phyloP scores from a whole-genome alignment of 2,888 invertebrate species.

The Rhamnusium bicolor region DNA sequence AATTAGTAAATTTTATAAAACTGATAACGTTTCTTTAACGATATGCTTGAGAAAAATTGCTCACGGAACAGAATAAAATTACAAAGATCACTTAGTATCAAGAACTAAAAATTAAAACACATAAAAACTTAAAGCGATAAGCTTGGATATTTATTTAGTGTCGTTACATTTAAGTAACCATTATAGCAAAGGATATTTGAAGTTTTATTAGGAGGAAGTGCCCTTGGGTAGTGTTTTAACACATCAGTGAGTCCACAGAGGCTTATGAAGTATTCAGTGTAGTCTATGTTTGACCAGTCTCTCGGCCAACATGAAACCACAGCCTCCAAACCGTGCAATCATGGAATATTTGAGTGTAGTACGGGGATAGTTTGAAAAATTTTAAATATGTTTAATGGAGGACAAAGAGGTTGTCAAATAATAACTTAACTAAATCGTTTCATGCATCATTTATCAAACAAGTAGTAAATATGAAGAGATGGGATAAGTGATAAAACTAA shows the following conservation, averaged over 20 bases:
- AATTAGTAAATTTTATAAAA: no score
- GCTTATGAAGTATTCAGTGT: slow-evolving; percentile 32
- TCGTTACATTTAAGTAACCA: not conserved
- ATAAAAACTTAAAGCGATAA: not conserved
- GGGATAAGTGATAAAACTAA: no score
- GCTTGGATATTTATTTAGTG: not conserved
- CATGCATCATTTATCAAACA: no score
- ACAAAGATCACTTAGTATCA: not conserved
- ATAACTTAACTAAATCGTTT: no score
- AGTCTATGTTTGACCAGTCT: not conserved
- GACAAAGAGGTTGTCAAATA: not conserved
- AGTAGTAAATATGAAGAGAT: no score
- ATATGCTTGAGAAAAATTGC: no score
- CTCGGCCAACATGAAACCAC: not conserved
- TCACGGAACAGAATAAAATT: no score
- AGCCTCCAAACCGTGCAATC: not conserved
- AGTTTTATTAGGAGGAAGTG: slow-evolving; percentile 28
- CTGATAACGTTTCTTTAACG: no score
- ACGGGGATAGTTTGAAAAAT: not conserved
- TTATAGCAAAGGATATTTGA: slow-evolving; percentile 1
- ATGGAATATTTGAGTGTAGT: not conserved
- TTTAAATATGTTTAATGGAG: not conserved
- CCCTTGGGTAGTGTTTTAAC: slow-evolving; percentile 18
- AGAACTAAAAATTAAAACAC: not conserved
- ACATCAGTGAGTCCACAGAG: slow-evolving; percentile 27